Evolutionary conservation across 2,888 invertebrate genomes (phyloP), one percentile per base, ranked within the genome.

Genomic region (Nemapogon koenigi): DNA sequence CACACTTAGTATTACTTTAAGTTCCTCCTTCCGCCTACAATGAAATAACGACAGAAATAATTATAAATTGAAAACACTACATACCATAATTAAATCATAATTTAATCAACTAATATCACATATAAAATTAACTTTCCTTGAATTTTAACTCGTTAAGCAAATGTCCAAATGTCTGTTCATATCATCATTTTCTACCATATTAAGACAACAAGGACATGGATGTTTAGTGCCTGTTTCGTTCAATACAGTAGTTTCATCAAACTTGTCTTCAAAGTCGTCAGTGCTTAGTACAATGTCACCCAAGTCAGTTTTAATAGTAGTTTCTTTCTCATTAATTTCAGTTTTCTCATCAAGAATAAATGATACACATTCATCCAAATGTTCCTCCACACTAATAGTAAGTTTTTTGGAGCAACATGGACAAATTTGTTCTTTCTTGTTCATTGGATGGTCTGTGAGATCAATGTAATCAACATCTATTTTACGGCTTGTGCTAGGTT

Each of bases 101-200:
- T 22, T 13, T 10, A 31, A 6, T 14, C 31, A 14, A 31, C 16
- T 19, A n/a, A 8, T 11, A 35, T 17, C 17, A 18, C 19, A 19
- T 13, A 4, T 13, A 30, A 15, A 13, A 30, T 30, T 15, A 4
- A 4, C 11, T 30, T 15, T 3, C 3, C 3, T 30, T 15, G 14
- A 3, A n/a, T n/a, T 38, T 35, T 26, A 62, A 48, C 40, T 27
- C 13, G n/a, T n/a, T 11, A 27, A 14, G 14, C 82, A 82, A 3
- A 43, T 32, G 58, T 85, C 83, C 37, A 87, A 75, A 65, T 87
- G 87, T 2, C 51, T 46, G 51, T 83, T 83, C 84, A 87, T 87
- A 16, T 70, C 60, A 16, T 44, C 49, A 47, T 75, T 66, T 46
- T 73, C 63, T 27, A 85, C 50, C 58, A 83, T 64, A 43, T 66